Evolutionary conservation across 2,113 vertebrate species (phyloP).

Genomic region (Benitochromis conjunctus): DNA sequence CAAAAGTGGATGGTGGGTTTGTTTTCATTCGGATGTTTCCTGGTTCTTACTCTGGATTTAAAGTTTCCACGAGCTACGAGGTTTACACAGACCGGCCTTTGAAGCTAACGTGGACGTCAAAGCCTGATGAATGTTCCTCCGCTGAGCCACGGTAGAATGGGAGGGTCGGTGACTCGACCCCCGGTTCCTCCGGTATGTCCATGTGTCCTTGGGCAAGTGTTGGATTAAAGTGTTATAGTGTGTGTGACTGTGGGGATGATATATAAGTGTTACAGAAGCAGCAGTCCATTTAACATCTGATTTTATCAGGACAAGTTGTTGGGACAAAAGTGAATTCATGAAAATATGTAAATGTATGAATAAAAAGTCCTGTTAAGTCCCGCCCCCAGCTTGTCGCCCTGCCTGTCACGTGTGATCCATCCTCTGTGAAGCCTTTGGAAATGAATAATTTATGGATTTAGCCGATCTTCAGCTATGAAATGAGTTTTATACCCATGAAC

Average conservation of each 20-base stretch:
- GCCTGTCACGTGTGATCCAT: accelerated
- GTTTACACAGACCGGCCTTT: not conserved
- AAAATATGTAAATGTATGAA: accelerated
- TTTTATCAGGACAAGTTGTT: not conserved
- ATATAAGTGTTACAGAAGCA: accelerated
- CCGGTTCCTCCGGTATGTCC: not conserved
- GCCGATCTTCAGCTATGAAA: not conserved
- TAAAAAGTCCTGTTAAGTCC: accelerated
- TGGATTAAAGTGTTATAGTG: not conserved
- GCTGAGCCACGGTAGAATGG: too few species aligned
- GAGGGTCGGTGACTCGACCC: not conserved
- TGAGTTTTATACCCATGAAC: not conserved
- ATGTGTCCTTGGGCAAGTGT: not conserved
- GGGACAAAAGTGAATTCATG: not conserved
- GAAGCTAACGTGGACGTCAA: not conserved
- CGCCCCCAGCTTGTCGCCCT: not conserved
- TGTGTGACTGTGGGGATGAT: not conserved
- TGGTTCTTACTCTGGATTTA: not conserved
- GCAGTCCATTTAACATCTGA: not conserved
- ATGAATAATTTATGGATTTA: not conserved
- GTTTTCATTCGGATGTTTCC: not conserved
- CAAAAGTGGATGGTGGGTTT: not conserved
- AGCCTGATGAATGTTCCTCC: not conserved
- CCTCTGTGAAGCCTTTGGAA: not conserved
- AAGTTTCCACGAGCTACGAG: not conserved